A percentile compares a stretch with the other conserved stretches of the same genome.
These are phyloP conservation scores for Aricia agestis DNA, from an alignment of 1,140 invertebrate genomes.

Conservation along the genomic window DNA sequence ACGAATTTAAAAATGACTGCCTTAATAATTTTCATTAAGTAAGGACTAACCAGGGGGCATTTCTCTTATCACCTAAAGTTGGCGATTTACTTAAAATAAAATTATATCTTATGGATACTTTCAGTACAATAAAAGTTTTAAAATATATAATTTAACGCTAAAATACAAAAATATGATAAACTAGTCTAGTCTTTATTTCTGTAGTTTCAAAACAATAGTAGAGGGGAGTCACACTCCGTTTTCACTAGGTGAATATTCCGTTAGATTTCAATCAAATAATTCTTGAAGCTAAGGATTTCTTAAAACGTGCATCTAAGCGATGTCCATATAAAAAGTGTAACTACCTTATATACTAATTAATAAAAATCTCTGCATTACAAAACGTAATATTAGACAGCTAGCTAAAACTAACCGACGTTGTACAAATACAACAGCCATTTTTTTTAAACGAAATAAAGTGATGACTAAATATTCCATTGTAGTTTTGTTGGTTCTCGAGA, in stretches of 20 bases:
- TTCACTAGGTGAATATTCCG: neutral
- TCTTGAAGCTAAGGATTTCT: neutral
- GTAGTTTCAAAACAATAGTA: neutral
- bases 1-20: neutral
- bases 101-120: neutral
- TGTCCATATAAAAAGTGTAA: slow-evolving; percentile 10
- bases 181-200: neutral
- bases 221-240: neutral
- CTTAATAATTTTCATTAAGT: neutral
- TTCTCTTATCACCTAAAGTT: neutral
- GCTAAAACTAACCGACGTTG: neutral
- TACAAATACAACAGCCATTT: neutral
- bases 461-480: no score
- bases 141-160: neutral
- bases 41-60: neutral
- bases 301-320: slow-evolving; percentile 8
- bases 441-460: no score
- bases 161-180: neutral
- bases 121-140: neutral
- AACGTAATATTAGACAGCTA: slow-evolving; percentile 8
- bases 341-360: slow-evolving; percentile 13
- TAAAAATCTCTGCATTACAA: slow-evolving; percentile 12
- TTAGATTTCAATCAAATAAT: neutral
- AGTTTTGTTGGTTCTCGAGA: no score
- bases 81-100: neutral